Evolutionary conservation across 2,113 vertebrate genomes (phyloP), one percentile per base, ranked within the genome.

Genomic region (Cynocephalus volans): DNA sequence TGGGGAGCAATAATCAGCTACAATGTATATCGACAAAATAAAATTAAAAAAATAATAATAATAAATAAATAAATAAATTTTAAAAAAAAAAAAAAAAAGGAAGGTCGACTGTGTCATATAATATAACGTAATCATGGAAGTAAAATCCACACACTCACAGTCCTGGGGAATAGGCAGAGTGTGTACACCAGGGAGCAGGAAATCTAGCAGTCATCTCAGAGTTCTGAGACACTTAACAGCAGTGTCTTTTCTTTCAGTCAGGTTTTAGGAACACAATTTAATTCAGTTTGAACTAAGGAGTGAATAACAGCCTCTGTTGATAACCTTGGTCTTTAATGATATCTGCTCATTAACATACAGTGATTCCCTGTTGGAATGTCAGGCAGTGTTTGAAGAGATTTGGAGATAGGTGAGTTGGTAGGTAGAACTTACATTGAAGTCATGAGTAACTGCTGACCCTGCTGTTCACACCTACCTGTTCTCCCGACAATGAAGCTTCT

Each of bases 321-420:
- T 62, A 95, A 89, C 19, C 17, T 72, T 21, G 10, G 18, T 90
- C 70, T 92, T 95, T 64, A 88, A 54, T 82, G 17, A 17, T 41
- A 82, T 58, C n/a, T 50, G 14, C 48, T 92, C 17, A 33, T 73
- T 80, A 92, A 87, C 80, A 82, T 67, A 58, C 96, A 83, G 84
- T 67, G 31, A 52, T 82, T 69, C 75, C 28, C 64, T 77, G 23
- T 8, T 41, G 36, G 60, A 45, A 75, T 95, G 58, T 85, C 18
- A 69, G 23, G 15, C 12, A 54, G 33, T 1, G 2, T 31, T 87
- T 48, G 12, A 19, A 76, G 52, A 88, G 12, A 70, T 80, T 31
- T 52, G 36, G 64, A 69, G 9, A 58, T 5, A 18, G 18, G 17
- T 73, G 19, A 11, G 26, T 80, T 58, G 24, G n/a, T n/a, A 24